These are phyloP conservation scores for Caenorhabditis doughertyi DNA, from an alignment of 2,888 invertebrate genomes.

Conservation along the genomic window DNA sequence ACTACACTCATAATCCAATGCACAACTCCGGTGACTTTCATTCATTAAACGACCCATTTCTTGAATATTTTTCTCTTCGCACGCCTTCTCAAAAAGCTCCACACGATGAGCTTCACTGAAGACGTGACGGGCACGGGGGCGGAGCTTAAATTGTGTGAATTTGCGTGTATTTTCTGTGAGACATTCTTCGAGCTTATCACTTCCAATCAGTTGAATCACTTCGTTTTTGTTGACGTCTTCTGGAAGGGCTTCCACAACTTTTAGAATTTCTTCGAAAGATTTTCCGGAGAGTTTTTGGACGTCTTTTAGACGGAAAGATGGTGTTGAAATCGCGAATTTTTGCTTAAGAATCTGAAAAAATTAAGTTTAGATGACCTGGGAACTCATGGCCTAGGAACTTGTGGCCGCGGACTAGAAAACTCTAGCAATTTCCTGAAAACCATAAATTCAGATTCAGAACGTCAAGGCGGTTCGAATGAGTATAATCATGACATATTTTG, in stretches of 20 bases:
- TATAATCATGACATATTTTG: too few species aligned
- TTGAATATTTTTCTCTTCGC: constrained; percentile 83
- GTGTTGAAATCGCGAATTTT: constrained; percentile 17
- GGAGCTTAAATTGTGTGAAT: constrained; percentile 86
- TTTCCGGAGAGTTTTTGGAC: constrained; percentile 62
- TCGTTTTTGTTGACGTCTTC: constrained; percentile 51
- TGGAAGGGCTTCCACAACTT: constrained; percentile 63
- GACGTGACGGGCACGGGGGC: constrained; percentile 93
- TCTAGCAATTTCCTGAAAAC: too few species aligned
- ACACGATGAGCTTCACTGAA: constrained; percentile 91
- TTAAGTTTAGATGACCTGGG: too few species aligned
- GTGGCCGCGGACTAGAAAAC: too few species aligned
- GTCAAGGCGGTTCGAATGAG: too few species aligned
- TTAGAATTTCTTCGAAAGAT: constrained; percentile 58
- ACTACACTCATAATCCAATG: constrained; percentile 90
- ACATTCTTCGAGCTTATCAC: constrained; percentile 61
- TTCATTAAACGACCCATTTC: constrained; percentile 89
- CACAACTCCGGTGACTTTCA: constrained; percentile 90
- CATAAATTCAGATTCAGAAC: too few species aligned
- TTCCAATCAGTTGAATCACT: constrained; percentile 59
- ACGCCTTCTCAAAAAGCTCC: constrained; percentile 87
- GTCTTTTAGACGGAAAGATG: constrained; percentile 64
- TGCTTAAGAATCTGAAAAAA: constrained; percentile 62
- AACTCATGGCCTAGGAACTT: too few species aligned
- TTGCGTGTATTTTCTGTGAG: constrained; percentile 66